Base-by-base conservation (phyloP, 2,888 invertebrate genomes). In the Anoncus sp. region DNA sequence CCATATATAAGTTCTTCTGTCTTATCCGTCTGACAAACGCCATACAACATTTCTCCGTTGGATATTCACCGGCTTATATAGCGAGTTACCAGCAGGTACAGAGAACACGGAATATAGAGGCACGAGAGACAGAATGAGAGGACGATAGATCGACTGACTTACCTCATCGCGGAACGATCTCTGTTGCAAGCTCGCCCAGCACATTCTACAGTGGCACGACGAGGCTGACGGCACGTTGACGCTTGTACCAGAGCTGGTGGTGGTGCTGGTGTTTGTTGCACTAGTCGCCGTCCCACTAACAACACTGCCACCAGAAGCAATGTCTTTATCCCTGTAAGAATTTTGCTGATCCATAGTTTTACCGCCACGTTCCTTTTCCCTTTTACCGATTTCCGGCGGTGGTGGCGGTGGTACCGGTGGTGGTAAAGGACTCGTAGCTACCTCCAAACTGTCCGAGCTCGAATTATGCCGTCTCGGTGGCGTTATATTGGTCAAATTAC, bases 401-500 rank as follows among this genome's bases (percentile, higher is more conserved):
- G 92, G 92, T 12, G 92, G 92, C 0, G 92, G 92, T n/a, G 92
- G 92, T 16, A 92, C 91, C 2, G 92, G 92, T 5, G 92, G 92
- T 69, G 92, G 92, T 70, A 92, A 84, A 16, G 91, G 91, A 77
- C 91, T 91, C 12, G 90, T 88, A 20, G 91, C 91, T 5, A 91
- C 91, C 74, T 91, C 91, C 45, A 91, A 86, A 79, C 91, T 91
- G 73, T 91, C 91, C 49, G 91, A 91, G 67, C 91, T 91, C 43
- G 91, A 91, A 69, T 91, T 91, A 77, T 91, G 91, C 51, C 91
- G 83, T 27, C 90, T 84, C 40, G 91, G 90, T 18, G 91, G 90
- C 47, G 91, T 91, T 40, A 90, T 89, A 74, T 91, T 91, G 10
- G 87, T 87, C 22, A 77, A 51, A 80, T 78, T 81, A 49, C 18